These are phyloP conservation scores for Dryomyza anilis DNA, from an alignment of 2,888 invertebrate genomes.

Conservation along the genomic window DNA sequence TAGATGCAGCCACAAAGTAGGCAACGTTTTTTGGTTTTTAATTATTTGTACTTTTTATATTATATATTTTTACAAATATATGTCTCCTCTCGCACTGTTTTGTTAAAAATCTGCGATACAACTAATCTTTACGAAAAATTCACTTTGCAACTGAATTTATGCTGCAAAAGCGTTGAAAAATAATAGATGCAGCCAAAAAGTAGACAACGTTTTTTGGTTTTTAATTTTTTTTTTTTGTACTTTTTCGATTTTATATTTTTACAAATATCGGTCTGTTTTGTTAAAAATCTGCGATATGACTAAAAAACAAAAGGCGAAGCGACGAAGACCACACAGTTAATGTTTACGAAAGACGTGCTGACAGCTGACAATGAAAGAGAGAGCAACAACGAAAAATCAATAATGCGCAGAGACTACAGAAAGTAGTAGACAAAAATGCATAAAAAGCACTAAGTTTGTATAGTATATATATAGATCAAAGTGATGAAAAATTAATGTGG, in stretches of 20 bases:
- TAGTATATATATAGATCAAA: no score
- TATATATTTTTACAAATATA: slow-evolving; percentile 1
- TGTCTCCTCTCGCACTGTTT: no score
- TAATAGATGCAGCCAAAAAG: slow-evolving; percentile 2
- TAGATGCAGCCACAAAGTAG: slow-evolving; percentile 4
- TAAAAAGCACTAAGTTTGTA: neutral
- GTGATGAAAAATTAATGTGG: no score
- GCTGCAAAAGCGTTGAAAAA: neutral
- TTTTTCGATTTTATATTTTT: neutral
- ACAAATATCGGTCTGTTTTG: slow-evolving; percentile 10
- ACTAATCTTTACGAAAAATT: neutral
- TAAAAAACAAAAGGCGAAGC: neutral
- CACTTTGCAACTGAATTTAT: neutral
- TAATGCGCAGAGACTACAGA: neutral
- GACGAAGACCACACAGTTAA: neutral
- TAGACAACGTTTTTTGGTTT: neutral
- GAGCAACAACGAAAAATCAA: slow-evolving; percentile 7
- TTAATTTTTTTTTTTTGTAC: neutral
- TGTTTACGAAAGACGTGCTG: slow-evolving; percentile 11
- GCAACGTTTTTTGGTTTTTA: neutral
- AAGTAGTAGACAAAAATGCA: neutral
- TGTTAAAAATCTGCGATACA: slow-evolving; percentile 9
- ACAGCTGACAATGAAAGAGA: slow-evolving; percentile 11
- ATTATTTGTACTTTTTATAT: neutral
- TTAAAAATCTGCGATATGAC: slow-evolving; percentile 2